Percentiles rank a stretch among this genome's conserved stretches.
These are phyloP conservation scores for Psephotus haematonotus DNA, from an alignment of 2,113 vertebrate species.

Conservation along the genomic window DNA sequence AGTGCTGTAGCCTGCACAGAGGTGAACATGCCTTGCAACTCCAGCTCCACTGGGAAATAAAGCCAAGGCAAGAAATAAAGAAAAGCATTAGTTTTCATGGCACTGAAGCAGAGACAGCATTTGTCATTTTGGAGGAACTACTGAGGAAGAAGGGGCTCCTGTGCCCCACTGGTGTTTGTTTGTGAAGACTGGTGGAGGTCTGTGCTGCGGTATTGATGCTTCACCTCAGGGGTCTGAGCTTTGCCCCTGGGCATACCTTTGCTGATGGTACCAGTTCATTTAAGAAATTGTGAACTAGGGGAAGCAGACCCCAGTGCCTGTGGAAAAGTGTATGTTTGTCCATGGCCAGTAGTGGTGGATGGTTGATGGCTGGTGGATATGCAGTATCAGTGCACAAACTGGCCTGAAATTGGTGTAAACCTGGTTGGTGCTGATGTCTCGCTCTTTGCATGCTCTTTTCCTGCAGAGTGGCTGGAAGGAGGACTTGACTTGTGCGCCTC, in stretches of 20 bases:
- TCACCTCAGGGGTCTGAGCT: neutral
- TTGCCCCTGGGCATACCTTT: neutral
- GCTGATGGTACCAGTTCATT: neutral
- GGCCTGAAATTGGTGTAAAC: neutral
- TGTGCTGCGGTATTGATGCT: neutral
- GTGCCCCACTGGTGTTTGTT: neutral
- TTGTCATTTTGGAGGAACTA: neutral
- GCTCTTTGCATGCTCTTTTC: neutral
- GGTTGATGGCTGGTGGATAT: neutral
- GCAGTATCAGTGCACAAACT: neutral
- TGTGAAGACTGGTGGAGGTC: neutral
- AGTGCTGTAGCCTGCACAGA: neutral
- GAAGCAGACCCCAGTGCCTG: neutral
- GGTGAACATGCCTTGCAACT: neutral
- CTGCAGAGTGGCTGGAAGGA: neutral
- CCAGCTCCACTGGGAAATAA: neutral
- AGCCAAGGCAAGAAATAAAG: neutral
- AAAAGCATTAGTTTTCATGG: neutral
- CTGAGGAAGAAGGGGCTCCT: neutral
- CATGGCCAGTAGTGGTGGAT: neutral
- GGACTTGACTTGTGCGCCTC: rapidly evolving
- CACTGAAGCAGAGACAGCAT: neutral
- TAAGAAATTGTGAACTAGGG: neutral
- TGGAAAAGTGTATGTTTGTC: neutral
- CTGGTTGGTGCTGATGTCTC: rapidly evolving